Base-by-base conservation (phyloP, 2,113 vertebrate species). In the Manacus vitellinus region DNA sequence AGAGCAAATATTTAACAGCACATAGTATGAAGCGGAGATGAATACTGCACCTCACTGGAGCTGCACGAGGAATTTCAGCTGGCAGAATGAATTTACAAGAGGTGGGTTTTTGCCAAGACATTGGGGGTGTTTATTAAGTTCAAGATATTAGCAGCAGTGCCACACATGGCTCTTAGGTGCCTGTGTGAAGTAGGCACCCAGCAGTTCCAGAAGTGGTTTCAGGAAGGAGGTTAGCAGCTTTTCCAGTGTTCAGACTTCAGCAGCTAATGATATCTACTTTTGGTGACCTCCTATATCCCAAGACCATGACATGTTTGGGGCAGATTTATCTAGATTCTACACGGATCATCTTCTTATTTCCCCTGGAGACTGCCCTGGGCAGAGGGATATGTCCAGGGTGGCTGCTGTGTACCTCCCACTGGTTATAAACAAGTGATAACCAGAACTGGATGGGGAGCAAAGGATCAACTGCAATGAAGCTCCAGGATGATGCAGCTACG, bases 21-120 rank as follows among this genome's bases (percentile, higher is more conserved):
- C 41, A 4, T 44, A n/a, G 66, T 52, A 55, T 0, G 14, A 80
- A 92, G 68, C 10, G 0, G 27, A 94, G 74, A 73, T 72, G 56
- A 95, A 79, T 82, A n/a, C 73, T 3, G 27, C 68, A 94, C 58
- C 59, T 88, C 16, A 41, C 79, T 87, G 74, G n/a, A 91, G 65
- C 62, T 85, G 79, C 61, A 66, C 1, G 4, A 83, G 80, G 79
- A 65, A 35, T 91, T 95, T 89, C 72, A 85, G 43, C 85, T 94
- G 80, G 84, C 86, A 94, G 86, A 87, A 92, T 89, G 56, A 74
- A 95, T 75, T 74, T 90, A 89, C 85, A 93, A 33, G 46, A 91
- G 92, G 49, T 95, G 88, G 85, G 89, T 89, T 93, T 92, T 94
- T 0, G 30, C 85, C 93, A 96, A 88, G 92, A 85, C 70, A 44